Evolutionary conservation across 2,113 vertebrate species (phyloP).

Genomic region (Trochalopteron elliotii): DNA sequence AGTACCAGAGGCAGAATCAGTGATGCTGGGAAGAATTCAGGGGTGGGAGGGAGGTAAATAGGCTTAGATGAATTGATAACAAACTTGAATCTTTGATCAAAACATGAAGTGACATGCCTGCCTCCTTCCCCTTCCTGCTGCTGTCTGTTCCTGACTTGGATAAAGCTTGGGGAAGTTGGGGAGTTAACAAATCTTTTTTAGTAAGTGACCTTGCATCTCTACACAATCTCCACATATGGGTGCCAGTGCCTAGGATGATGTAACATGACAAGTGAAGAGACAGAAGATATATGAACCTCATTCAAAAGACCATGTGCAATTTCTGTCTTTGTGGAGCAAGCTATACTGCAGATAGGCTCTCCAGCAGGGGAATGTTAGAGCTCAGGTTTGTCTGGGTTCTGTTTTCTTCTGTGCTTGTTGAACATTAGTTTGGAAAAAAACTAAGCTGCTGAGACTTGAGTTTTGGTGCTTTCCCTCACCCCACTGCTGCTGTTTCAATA

Average conservation of each 20-base stretch:
- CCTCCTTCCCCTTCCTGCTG: not conserved
- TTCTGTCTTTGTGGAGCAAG: not conserved
- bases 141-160: not conserved
- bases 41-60: not conserved
- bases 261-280: not conserved
- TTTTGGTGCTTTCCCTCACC: not conserved
- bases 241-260: not conserved
- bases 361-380: not conserved
- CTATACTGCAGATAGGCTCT: not conserved
- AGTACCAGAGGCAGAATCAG: not conserved
- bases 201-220: not conserved
- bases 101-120: slow-evolving; percentile 9
- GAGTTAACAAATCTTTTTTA: not conserved
- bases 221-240: not conserved
- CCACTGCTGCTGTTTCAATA: not conserved
- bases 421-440: not conserved
- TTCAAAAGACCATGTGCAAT: not conserved
- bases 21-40: slow-evolving; percentile 28
- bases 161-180: not conserved
- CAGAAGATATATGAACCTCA: not conserved
- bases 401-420: not conserved
- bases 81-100: slow-evolving; percentile 23
- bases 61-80: slow-evolving; percentile 30
- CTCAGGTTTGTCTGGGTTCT: not conserved
- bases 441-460: not conserved